Base-by-base conservation (phyloP, 1,140 invertebrate genomes). In the Diorhabda sublineata region DNA sequence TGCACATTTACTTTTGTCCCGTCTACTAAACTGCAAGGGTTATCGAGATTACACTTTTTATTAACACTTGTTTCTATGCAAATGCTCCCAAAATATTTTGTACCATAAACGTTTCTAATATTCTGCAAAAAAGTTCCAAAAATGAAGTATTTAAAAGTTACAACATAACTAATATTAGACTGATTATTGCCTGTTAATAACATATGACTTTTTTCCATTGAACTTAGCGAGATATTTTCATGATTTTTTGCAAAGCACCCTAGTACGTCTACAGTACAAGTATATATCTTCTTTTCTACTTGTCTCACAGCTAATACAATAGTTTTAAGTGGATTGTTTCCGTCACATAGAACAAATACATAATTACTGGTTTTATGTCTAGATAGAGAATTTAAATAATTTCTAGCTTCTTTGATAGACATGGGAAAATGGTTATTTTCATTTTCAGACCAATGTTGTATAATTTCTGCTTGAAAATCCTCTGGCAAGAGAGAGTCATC, bases 321-420 rank as follows among this genome's bases (percentile, higher is more conserved):
- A n/a, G 73, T 74, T 44, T 62, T 52, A 65, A 52, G 11, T 2
- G n/a, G 7, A 61, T 72, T 65, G 61, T 67, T 67, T 56, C 65
- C 73, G 66, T 68, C 61, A 67, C 71, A 74, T 3, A 74, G 57
- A 7, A 69, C 68, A 66, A 69, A 74, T 4, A 64, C 64, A 11
- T 67, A 58, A 6, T 41, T 45, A 7, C 8, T 65, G 42, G 7
- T 66, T 66, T 42, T 62, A 42, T 43, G 11, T 42, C 45, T 69
- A 45, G 61, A 60, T 41, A 64, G 52, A 42, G 42, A 8, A 42
- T 68, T 61, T 41, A 65, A 56, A 65, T 68, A 64, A 65, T 72
- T 70, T 70, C 68, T 74, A 11, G 71, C 73, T 41, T 66, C 47
- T 42, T 45, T 68, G 6, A 70, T 41, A 58, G 63, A 42, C 7